These are phyloP conservation scores for Blastobasis adustella DNA, from an alignment of 2,888 invertebrate genomes.

Conservation along the genomic window DNA sequence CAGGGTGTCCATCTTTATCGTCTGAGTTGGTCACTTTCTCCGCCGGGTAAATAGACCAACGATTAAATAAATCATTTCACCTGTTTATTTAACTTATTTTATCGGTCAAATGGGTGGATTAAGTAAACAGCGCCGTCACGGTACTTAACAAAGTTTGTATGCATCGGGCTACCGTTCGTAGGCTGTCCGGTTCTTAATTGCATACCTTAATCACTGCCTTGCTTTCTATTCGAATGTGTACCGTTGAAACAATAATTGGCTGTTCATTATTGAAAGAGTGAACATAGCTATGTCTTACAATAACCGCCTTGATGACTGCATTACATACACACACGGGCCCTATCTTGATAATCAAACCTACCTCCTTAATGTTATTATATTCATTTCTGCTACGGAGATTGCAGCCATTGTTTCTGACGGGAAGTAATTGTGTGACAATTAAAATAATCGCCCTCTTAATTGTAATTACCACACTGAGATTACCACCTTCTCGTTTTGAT, in stretches of 20 bases:
- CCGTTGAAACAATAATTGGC: too few relatives aligned
- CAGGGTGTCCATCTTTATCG: too few relatives aligned
- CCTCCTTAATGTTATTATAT: too few relatives aligned
- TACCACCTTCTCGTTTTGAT: slow-evolving; percentile 22
- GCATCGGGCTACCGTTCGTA: slow-evolving; percentile 20
- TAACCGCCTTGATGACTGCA: too few relatives aligned
- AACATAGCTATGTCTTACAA: too few relatives aligned
- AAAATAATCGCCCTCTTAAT: slow-evolving; percentile 33
- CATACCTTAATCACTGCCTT: slow-evolving; percentile 24
- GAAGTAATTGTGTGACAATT: slow-evolving; percentile 36
- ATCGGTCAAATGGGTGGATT: background rate
- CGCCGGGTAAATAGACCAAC: too few relatives aligned
- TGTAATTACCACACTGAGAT: slow-evolving; percentile 33
- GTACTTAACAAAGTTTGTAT: slow-evolving; percentile 38
- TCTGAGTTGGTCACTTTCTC: too few relatives aligned
- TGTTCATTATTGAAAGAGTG: too few relatives aligned
- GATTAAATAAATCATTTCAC: too few relatives aligned
- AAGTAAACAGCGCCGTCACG: slow-evolving; percentile 28
- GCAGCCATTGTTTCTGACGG: slow-evolving; percentile 18
- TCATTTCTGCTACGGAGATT: too few relatives aligned
- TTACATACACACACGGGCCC: too few relatives aligned
- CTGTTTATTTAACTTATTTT: background rate
- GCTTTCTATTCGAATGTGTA: slow-evolving; percentile 31
- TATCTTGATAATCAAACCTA: too few relatives aligned
- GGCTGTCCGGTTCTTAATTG: slow-evolving; percentile 36